Conservation (phyloP, 2,113 vertebrate species). For the Oreochromis aureus region DNA sequence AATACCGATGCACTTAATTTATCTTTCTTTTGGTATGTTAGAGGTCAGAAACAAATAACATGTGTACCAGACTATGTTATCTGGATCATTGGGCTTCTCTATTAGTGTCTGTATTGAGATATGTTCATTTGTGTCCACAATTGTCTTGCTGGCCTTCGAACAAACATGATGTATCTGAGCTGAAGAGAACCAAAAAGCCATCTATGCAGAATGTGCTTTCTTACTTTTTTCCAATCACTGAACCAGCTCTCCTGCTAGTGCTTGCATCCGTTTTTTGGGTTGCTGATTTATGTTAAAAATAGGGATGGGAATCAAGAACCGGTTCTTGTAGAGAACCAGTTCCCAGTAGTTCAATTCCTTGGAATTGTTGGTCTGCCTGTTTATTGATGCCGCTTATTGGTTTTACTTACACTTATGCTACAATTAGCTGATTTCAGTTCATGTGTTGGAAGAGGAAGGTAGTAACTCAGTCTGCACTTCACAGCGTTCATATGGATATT, state of each 20-base stretch:
- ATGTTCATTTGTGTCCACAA: not conserved
- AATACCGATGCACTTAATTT: not conserved
- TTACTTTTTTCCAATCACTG: not conserved
- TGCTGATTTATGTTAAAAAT: not conserved
- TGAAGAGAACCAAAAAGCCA: not conserved
- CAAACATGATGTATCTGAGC: not conserved
- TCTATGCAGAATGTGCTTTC: not conserved
- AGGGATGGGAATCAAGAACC: not conserved
- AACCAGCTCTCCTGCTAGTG: not conserved
- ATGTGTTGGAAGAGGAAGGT: not conserved
- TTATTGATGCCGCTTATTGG: fast-evolving
- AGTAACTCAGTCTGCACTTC: not conserved
- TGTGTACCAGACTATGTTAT: not conserved
- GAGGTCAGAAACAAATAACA: not conserved
- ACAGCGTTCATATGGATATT: not conserved
- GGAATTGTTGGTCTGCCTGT: not conserved
- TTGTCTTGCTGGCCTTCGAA: not conserved
- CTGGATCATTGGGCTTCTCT: not conserved
- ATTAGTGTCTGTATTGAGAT: not conserved
- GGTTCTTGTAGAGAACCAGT: not conserved
- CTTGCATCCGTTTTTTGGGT: not conserved
- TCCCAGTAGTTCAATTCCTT: not conserved
- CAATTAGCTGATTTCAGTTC: not conserved
- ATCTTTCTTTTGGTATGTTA: not conserved
- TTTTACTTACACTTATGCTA: not conserved